phyloP scores from a whole-genome alignment of 1,140 invertebrate genomes.

The Ceratina japonica region DNA sequence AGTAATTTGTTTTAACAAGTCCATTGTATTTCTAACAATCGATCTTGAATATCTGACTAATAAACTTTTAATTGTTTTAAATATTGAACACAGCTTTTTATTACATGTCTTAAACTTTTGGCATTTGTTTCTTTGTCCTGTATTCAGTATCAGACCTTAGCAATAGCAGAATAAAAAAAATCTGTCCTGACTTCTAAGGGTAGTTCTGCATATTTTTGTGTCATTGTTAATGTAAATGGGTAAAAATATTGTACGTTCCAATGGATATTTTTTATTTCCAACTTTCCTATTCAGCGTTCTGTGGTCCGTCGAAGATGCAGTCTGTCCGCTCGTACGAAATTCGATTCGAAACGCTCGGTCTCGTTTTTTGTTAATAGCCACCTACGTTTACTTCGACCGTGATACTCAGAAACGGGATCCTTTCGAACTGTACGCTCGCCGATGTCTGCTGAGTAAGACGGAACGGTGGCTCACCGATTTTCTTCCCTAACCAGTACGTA shows the following conservation, averaged over 20 bases:
- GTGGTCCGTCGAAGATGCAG: slow-evolving; percentile 47
- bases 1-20: too few species aligned
- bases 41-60: too few species aligned
- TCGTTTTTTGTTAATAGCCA: slow-evolving; percentile 58
- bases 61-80: too few species aligned
- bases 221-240: too few species aligned
- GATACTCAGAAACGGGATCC: slow-evolving; percentile 55
- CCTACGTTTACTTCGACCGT: slow-evolving; percentile 28
- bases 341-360: slow-evolving; percentile 63
- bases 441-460: slow-evolving; percentile 71
- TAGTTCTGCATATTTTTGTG: too few species aligned
- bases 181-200: too few species aligned
- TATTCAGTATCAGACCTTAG: too few species aligned
- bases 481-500: slow-evolving; percentile 56
- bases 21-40: too few species aligned
- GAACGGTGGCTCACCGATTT: slow-evolving; percentile 62
- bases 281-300: slow-evolving; percentile 41
- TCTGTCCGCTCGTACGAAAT: slow-evolving; percentile 63
- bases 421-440: slow-evolving; percentile 49
- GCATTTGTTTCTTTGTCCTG: too few species aligned
- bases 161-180: too few species aligned
- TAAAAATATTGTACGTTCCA: background rate
- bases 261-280: slow-evolving; percentile 22
- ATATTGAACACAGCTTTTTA: too few species aligned
- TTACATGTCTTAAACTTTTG: too few species aligned